Conservation (phyloP, 2,797 vertebrate species). For the Molothrus aeneus region DNA sequence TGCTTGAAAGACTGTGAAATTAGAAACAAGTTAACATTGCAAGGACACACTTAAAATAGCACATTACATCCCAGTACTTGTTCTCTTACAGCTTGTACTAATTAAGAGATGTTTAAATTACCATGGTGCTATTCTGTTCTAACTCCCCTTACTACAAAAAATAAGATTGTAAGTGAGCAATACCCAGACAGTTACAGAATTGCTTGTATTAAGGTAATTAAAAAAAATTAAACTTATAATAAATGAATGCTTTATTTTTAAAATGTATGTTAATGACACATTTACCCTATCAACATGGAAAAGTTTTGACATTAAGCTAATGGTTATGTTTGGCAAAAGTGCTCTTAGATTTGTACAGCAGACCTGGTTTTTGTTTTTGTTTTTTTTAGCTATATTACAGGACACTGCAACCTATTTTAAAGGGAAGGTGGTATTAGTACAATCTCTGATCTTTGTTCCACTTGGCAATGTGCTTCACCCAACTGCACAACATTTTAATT, state of each 20-base stretch:
- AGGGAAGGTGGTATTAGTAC: not conserved
- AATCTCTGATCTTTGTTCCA: not conserved
- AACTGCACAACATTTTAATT: not conserved
- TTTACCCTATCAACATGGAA: not conserved
- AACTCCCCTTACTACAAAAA: not conserved
- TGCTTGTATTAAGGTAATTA: not conserved
- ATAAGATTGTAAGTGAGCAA: not conserved
- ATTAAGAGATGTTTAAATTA: not conserved
- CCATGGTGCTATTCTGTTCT: not conserved
- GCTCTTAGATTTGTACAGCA: not conserved
- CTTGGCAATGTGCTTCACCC: not conserved
- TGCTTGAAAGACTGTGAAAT: not conserved
- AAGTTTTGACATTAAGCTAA: not conserved
- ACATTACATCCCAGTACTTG: not conserved
- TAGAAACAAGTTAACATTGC: not conserved
- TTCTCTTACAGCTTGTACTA: not conserved
- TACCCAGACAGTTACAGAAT: not conserved
- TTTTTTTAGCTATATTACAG: not conserved
- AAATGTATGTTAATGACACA: not conserved
- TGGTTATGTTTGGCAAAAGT: not conserved
- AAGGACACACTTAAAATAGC: constrained; percentile 19
- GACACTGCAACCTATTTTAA: not conserved
- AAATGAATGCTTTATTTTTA: not conserved
- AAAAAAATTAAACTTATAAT: not conserved
- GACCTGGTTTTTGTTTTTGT: not conserved